Evolutionary conservation across 1,140 invertebrate genomes (phyloP).

Genomic region (Penaeus vannamei): DNA sequence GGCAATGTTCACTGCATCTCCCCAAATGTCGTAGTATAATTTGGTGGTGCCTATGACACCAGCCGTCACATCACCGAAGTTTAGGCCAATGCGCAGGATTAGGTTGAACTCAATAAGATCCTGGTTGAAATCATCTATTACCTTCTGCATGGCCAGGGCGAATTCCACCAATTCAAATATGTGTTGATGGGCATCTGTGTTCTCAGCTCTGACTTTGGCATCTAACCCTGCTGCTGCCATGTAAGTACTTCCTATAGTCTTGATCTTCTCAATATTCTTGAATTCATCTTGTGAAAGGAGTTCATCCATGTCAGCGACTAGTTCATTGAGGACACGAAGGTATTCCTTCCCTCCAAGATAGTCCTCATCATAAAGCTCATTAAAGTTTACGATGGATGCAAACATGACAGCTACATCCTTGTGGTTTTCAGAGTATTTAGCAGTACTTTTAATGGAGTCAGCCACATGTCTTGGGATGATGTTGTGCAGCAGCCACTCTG

Average conservation of each 20-base stretch:
- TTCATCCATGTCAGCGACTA: constrained; percentile 96
- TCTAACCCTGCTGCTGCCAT: constrained; percentile 98
- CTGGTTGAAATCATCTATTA: constrained; percentile 89
- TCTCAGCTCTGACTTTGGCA: constrained; percentile 76
- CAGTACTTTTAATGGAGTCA: constrained; percentile 91
- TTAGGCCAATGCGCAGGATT: constrained; percentile 83
- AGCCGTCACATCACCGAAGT: constrained; percentile 90
- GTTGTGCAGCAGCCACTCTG: constrained; percentile 95
- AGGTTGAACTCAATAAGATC: constrained; percentile 91
- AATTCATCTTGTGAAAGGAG: constrained; percentile 86
- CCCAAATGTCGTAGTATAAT: constrained; percentile 98
- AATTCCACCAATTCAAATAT: constrained; percentile 90
- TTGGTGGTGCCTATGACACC: constrained; percentile 98
- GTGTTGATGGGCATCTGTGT: constrained; percentile 82
- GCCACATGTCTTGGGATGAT: constrained; percentile 96
- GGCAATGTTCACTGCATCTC: constrained; percentile 97
- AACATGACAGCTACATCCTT: constrained; percentile 94
- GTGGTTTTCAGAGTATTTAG: constrained; percentile 96
- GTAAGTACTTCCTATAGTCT: constrained; percentile 96
- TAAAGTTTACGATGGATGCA: constrained; percentile 95
- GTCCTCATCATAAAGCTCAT: constrained; percentile 96
- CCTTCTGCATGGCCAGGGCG: constrained; percentile 87
- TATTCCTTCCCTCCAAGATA: constrained; percentile 94
- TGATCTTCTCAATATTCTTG: constrained; percentile 95
- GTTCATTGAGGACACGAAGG: constrained; percentile 92